A percentile compares a stretch with the other conserved stretches of the same genome.
phyloP scores from a whole-genome alignment of 2,113 vertebrate species.

The Oncorhynchus masou region DNA sequence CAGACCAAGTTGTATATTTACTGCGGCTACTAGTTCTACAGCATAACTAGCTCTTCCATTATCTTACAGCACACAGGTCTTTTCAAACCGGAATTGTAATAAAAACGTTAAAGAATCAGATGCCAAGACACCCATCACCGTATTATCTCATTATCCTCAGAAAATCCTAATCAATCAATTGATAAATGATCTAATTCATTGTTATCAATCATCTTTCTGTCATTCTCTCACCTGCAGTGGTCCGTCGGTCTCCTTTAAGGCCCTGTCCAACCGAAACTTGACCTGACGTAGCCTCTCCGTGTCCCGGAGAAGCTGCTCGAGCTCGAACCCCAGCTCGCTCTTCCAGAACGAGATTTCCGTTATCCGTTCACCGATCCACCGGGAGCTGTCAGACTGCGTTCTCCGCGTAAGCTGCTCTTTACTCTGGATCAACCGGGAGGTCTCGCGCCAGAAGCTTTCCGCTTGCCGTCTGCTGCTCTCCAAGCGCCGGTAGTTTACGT shows the following conservation, averaged over 20 bases:
- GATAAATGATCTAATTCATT: too few relatives aligned
- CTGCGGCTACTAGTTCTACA: too few relatives aligned
- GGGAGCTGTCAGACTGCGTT: conserved; percentile 29
- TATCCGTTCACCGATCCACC: conserved; percentile 21
- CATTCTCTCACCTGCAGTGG: conserved; percentile 1
- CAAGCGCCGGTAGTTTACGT: not conserved
- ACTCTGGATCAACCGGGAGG: not conserved
- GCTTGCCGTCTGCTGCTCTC: not conserved
- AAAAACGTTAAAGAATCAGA: too few relatives aligned
- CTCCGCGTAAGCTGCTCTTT: not conserved
- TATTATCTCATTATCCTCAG: too few relatives aligned
- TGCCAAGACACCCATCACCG: too few relatives aligned
- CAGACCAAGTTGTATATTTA: too few relatives aligned
- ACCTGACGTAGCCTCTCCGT: conserved; percentile 32
- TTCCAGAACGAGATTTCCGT: conserved; percentile 39
- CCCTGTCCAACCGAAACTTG: conserved; percentile 39
- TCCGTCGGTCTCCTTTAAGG: conserved; percentile 25
- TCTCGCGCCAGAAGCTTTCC: not conserved
- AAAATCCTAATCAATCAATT: too few relatives aligned
- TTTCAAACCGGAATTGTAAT: too few relatives aligned
- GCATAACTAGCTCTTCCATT: too few relatives aligned
- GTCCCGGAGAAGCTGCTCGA: conserved; percentile 46
- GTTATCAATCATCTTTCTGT: too few relatives aligned
- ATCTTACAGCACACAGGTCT: too few relatives aligned
- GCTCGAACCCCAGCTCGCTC: conserved; percentile 33